phyloP scores from a whole-genome alignment of 1,140 invertebrate genomes.

The Conopomorpha cramerella region DNA sequence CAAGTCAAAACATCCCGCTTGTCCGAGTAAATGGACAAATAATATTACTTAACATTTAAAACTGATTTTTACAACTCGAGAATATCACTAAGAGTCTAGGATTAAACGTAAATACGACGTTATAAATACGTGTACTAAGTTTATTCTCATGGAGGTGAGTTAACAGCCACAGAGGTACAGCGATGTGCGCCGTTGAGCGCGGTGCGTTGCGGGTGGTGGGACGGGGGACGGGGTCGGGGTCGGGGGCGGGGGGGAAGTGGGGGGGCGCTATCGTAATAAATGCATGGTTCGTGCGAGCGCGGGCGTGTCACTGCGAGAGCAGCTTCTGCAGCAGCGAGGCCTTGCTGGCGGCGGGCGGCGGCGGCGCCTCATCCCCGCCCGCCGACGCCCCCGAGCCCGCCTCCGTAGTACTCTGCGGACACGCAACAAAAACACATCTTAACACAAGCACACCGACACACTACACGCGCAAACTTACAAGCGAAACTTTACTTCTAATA shows the following conservation, averaged over 20 bases:
- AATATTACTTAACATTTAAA: slow-evolving; percentile 13
- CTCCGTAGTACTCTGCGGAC: slow-evolving; percentile 73
- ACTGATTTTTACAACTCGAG: slow-evolving; percentile 28
- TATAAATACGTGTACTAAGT: slow-evolving; percentile 42
- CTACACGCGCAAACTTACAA: no score
- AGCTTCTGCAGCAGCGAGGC: slow-evolving; percentile 77
- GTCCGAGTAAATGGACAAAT: no score
- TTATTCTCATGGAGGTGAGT: slow-evolving; percentile 24
- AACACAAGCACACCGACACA: no score
- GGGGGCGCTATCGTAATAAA: no score
- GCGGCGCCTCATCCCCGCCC: slow-evolving; percentile 42
- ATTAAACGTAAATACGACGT: background rate
- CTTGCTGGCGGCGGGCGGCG: slow-evolving; percentile 71
- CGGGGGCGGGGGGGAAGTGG: no score
- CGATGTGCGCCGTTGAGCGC: no score
- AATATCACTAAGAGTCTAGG: slow-evolving; percentile 30
- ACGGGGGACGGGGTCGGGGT: no score
- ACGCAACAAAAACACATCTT: slow-evolving; percentile 17
- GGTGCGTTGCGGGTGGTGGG: no score
- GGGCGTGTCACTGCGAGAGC: slow-evolving; percentile 70
- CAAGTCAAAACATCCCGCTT: no score
- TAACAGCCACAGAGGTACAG: slow-evolving; percentile 44
- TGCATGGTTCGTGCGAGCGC: background rate
- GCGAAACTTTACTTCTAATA: no score
- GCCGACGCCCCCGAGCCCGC: slow-evolving; percentile 54